Evolutionary conservation across 2,113 vertebrate species (phyloP).

Genomic region (Puntigrus tetrazona): DNA sequence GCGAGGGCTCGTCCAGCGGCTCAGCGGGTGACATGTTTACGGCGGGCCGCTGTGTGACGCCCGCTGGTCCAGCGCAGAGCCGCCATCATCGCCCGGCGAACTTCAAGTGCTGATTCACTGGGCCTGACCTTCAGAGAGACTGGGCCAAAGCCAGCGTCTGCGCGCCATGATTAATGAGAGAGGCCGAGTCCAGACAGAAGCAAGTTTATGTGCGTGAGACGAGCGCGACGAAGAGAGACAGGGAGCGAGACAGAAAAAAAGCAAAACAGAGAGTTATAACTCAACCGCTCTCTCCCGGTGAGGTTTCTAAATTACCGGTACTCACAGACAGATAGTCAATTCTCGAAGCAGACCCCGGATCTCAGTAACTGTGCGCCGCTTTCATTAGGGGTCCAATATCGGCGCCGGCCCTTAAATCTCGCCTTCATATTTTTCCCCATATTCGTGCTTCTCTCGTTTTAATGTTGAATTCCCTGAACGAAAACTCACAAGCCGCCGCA

Average conservation of each 20-base stretch:
- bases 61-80: neutral
- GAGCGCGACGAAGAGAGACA: neutral
- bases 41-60: neutral
- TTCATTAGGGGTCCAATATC: slow-evolving; percentile 50
- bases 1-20: neutral
- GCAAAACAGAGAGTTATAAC: slow-evolving; percentile 35
- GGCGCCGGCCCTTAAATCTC: slow-evolving; percentile 30
- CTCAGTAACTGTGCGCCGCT: slow-evolving; percentile 27
- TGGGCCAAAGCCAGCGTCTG: slow-evolving; percentile 39
- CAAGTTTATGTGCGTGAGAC: neutral
- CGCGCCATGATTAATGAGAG: slow-evolving; percentile 45
- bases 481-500: neutral
- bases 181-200: slow-evolving; percentile 28
- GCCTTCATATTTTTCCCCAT: neutral
- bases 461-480: neutral
- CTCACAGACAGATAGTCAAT: slow-evolving; percentile 54
- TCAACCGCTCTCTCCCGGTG: slow-evolving; percentile 44
- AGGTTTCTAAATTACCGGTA: slow-evolving; percentile 54
- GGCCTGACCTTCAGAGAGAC: slow-evolving; percentile 54
- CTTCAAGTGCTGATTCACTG: slow-evolving; percentile 45
- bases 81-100: neutral
- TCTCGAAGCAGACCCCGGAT: slow-evolving; percentile 23
- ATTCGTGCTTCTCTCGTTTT: slow-evolving; percentile 1
- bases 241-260: neutral
- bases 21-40: slow-evolving; percentile 12